phyloP scores from a whole-genome alignment of 92 coral and sea anemone genomes.

The Heliopora coerulea region DNA sequence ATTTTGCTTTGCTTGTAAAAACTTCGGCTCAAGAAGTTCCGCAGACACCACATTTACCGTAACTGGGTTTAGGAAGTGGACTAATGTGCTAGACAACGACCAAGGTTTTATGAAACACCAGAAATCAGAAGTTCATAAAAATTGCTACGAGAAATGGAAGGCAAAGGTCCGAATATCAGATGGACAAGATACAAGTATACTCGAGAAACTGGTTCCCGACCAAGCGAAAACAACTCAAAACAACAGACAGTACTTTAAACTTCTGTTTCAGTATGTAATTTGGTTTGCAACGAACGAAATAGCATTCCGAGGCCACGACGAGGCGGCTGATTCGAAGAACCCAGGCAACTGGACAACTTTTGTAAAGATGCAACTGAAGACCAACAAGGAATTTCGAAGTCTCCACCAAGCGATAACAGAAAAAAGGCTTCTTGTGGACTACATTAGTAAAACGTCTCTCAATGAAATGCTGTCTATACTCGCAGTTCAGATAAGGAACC shows the following conservation, averaged over 20 bases:
- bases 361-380: conserved; percentile 3
- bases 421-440: background rate
- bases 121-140: background rate
- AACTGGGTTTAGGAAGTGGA: too few species aligned
- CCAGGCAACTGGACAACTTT: conserved; percentile 12
- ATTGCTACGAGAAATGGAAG: background rate
- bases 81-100: background rate
- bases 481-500: background rate
- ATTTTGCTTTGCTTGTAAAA: conserved; percentile 5
- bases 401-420: background rate
- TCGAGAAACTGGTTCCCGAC: background rate
- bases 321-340: conserved; percentile 1
- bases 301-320: conserved; percentile 1
- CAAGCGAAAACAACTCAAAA: background rate
- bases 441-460: background rate
- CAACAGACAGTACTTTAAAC: background rate
- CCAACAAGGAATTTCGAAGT: background rate
- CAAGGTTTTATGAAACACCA: background rate
- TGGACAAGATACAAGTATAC: background rate
- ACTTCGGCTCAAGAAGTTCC: background rate
- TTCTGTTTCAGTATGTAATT: conserved; percentile 1
- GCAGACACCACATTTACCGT: background rate
- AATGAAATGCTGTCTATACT: conserved; percentile 12
- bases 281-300: conserved; percentile 12
- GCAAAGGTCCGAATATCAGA: background rate